phyloP scores from a whole-genome alignment of 2,888 invertebrate species.

The Melangyna quadrimaculata region DNA sequence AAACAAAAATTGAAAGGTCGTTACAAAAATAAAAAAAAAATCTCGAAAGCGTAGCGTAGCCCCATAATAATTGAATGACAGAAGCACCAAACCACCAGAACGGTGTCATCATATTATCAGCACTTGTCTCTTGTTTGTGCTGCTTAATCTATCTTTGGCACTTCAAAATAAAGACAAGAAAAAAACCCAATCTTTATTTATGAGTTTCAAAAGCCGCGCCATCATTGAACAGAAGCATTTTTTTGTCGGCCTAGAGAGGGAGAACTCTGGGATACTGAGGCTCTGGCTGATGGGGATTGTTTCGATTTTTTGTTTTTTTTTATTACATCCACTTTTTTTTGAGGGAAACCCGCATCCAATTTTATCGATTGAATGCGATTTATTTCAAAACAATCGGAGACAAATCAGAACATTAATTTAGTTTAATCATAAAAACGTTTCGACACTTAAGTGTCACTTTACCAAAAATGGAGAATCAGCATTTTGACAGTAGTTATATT shows the following conservation, averaged over 20 bases:
- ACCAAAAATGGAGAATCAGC: neutral
- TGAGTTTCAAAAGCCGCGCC: neutral
- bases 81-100: slow-evolving; percentile 14
- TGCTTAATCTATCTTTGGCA: slow-evolving; percentile 20
- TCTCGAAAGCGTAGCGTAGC: slow-evolving; percentile 20
- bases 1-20: slow-evolving; percentile 23
- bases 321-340: neutral
- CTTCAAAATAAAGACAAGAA: neutral
- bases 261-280: neutral
- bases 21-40: slow-evolving; percentile 33
- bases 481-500: slow-evolving; percentile 26
- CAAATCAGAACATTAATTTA: slow-evolving; percentile 55
- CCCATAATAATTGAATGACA: slow-evolving; percentile 59
- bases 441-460: slow-evolving; percentile 46
- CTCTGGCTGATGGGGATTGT: neutral
- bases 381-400: slow-evolving; percentile 60
- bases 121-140: slow-evolving; percentile 15
- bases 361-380: slow-evolving; percentile 59
- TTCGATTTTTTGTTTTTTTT: neutral
- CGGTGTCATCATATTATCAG: slow-evolving; percentile 18
- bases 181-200: neutral
- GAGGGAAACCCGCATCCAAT: slow-evolving; percentile 42
- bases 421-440: slow-evolving; percentile 55
- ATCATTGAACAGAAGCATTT: neutral
- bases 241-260: neutral